Conservation (phyloP, 2,888 invertebrate genomes). For the Napeogenes inachia region DNA sequence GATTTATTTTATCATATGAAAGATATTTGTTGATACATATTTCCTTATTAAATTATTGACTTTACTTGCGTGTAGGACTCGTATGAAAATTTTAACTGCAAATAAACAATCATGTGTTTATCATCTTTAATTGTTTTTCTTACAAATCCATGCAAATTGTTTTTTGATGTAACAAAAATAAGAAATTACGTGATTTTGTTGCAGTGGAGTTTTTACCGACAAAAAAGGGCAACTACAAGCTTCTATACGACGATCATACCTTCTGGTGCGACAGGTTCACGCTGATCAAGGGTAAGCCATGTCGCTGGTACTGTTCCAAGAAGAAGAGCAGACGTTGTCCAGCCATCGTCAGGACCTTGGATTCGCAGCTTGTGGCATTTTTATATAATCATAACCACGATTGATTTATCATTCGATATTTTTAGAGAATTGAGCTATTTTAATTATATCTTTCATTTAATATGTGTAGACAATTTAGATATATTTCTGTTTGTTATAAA, state of each 20-base stretch:
- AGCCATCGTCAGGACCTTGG: conserved; percentile 33
- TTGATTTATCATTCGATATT: conserved; percentile 7
- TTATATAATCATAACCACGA: conserved; percentile 26
- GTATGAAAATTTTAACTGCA: too few species aligned
- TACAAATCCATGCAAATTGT: background rate
- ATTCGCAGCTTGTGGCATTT: conserved; percentile 21
- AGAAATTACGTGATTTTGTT: conserved; percentile 8
- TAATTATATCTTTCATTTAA: too few species aligned
- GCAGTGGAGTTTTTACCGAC: conserved; percentile 34
- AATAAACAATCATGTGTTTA: too few species aligned
- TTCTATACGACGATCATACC: conserved; percentile 30
- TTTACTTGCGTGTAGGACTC: too few species aligned
- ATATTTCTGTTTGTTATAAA: background rate
- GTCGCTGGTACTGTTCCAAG: conserved; percentile 43
- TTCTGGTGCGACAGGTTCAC: conserved; percentile 34
- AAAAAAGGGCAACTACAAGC: conserved; percentile 31
- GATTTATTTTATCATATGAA: too few species aligned
- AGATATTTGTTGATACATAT: too few species aligned
- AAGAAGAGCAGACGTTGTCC: conserved; percentile 37
- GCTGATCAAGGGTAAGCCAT: conserved; percentile 19
- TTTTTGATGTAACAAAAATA: too few species aligned
- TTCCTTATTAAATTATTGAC: too few species aligned
- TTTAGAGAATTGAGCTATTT: conserved; percentile 6
- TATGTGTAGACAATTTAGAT: background rate
- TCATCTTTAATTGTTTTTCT: too few species aligned